Percentiles rank a stretch among this genome's conserved stretches.
Conservation (phyloP, 2,113 vertebrate species). For the Nettapus auritus region DNA sequence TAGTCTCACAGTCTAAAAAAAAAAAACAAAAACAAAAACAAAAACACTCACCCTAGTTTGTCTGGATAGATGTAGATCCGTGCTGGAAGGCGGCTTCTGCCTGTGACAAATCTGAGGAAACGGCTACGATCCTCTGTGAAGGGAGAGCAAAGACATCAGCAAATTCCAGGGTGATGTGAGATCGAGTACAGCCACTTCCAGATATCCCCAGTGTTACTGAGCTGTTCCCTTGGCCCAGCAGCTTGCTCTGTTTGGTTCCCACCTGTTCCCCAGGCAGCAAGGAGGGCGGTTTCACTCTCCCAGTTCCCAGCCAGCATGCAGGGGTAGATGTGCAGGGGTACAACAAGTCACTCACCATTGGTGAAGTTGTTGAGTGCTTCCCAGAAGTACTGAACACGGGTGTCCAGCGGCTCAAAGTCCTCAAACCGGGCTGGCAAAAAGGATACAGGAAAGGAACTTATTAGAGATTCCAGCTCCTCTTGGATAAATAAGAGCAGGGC, state of each 20-base stretch:
- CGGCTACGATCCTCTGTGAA: conserved; percentile 95
- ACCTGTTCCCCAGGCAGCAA: background rate
- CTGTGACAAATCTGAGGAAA: conserved; percentile 96
- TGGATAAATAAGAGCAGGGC: background rate
- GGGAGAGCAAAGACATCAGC: conserved; percentile 13
- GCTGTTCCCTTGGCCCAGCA: background rate
- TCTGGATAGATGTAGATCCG: conserved; percentile 96
- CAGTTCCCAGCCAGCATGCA: background rate
- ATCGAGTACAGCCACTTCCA: background rate
- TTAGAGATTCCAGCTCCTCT: background rate
- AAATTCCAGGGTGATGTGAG: background rate
- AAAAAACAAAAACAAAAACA: background rate
- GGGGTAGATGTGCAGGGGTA: background rate
- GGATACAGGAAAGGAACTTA: background rate
- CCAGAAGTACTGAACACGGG: conserved; percentile 94
- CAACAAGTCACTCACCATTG: conserved; percentile 83
- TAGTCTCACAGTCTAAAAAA: background rate
- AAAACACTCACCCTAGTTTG: conserved; percentile 87
- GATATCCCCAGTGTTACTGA: background rate
- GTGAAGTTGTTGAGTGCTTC: conserved; percentile 97
- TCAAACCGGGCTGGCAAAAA: conserved; percentile 88
- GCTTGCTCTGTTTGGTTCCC: background rate
- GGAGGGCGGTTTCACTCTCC: background rate
- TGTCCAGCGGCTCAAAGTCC: conserved; percentile 90
- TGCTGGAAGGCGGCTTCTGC: conserved; percentile 95